A percentile compares a stretch with the other conserved stretches of the same genome.
These are phyloP conservation scores for Hassar affinis DNA, from an alignment of 2,113 vertebrate genomes.

Conservation along the genomic window DNA sequence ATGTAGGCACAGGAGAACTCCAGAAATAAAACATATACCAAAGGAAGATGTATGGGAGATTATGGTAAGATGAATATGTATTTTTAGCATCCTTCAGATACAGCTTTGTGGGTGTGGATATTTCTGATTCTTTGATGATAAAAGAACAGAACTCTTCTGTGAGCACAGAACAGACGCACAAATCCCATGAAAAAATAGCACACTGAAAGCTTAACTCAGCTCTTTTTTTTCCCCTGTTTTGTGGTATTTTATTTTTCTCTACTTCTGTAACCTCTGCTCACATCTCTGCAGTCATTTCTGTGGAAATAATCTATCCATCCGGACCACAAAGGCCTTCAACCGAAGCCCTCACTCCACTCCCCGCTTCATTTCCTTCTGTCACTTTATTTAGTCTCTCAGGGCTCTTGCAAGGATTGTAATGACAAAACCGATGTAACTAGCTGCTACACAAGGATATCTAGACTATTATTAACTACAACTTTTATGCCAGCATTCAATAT, in stretches of 20 bases:
- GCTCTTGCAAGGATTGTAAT: neutral
- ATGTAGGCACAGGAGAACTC: neutral
- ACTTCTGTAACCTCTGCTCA: neutral
- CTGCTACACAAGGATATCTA: neutral
- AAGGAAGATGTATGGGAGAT: neutral
- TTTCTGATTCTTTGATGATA: constrained; percentile 13
- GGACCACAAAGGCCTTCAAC: neutral
- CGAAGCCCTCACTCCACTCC: neutral
- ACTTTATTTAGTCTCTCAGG: constrained; percentile 1
- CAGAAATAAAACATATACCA: constrained; percentile 16
- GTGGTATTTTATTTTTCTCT: neutral
- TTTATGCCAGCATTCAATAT: neutral
- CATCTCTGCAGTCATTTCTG: neutral
- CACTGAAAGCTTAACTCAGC: neutral
- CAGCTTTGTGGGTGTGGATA: neutral
- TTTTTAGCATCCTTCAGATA: constrained; percentile 30
- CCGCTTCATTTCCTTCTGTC: constrained; percentile 3
- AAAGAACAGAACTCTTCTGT: neutral
- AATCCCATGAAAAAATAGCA: too few species aligned
- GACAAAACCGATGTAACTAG: neutral
- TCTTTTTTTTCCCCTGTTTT: neutral
- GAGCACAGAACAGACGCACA: neutral
- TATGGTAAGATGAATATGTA: neutral
- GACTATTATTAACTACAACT: neutral
- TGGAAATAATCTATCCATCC: constrained; percentile 24